These are phyloP conservation scores for Acanthiza pusilla DNA, from an alignment of 2,797 vertebrate species.

Conservation along the genomic window DNA sequence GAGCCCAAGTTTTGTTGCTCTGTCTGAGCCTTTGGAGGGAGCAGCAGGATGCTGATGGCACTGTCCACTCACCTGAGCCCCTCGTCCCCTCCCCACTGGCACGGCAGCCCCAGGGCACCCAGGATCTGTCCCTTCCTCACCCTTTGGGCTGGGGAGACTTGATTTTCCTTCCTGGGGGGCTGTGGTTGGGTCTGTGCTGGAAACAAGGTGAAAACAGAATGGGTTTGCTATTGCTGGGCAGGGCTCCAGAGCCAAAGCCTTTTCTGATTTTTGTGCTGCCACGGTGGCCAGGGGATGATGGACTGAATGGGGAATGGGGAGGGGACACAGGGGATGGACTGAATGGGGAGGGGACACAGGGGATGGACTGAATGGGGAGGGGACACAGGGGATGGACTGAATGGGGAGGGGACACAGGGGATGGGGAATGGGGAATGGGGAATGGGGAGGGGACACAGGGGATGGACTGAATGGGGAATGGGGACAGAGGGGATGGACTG, in stretches of 20 bases:
- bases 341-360: neutral
- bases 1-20: fast-evolving
- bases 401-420: neutral
- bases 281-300: neutral
- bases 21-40: neutral
- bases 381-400: neutral
- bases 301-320: fast-evolving
- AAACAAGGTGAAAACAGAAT: fast-evolving
- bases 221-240: neutral
- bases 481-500: too few relatives aligned
- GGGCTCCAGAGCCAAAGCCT: neutral
- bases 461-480: fast-evolving
- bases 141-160: neutral
- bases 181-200: neutral
- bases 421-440: too few relatives aligned
- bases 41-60: neutral
- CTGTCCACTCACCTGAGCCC: neutral
- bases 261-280: neutral
- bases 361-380: neutral
- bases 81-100: fast-evolving
- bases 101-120: neutral
- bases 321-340: neutral
- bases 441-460: neutral
- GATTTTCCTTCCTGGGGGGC: fast-evolving
- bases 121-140: neutral